These are phyloP conservation scores for Andrena cerasifolii DNA, from an alignment of 1,140 invertebrate species.

Conservation along the genomic window DNA sequence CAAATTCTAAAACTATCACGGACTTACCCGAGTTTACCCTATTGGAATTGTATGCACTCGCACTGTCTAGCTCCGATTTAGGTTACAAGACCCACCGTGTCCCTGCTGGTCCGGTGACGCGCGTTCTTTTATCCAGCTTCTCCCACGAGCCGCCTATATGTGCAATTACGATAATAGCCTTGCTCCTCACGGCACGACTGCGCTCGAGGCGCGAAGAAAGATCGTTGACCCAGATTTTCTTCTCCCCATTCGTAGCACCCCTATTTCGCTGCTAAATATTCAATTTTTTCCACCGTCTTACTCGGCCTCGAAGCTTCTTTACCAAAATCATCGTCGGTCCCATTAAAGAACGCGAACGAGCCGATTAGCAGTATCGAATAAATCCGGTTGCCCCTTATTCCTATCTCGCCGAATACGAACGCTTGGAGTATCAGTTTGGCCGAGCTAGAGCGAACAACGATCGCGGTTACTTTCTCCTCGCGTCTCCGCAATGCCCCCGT, in stretches of 20 bases:
- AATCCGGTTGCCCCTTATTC: constrained; percentile 24
- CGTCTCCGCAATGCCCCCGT: constrained; percentile 39
- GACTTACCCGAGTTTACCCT: no score
- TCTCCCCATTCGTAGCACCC: no score
- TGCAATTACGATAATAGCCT: no score
- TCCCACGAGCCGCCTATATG: background rate
- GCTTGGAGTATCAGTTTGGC: constrained; percentile 11
- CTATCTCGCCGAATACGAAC: background rate
- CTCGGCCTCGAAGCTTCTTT: background rate
- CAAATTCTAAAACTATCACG: no score
- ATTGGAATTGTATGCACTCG: no score
- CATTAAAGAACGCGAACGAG: background rate
- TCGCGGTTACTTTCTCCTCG: constrained; percentile 44
- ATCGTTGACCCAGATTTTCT: no score
- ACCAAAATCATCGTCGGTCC: background rate
- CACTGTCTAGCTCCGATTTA: constrained; percentile 6
- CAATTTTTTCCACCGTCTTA: no score
- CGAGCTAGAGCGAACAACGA: constrained; percentile 17
- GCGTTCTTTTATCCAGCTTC: background rate
- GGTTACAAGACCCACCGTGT: constrained; percentile 2
- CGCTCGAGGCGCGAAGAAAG: no score
- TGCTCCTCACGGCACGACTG: no score
- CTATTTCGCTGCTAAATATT: no score
- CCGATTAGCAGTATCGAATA: constrained; percentile 2
- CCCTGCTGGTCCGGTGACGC: background rate